These are phyloP conservation scores for Parasteatoda tepidariorum DNA, from an alignment of 1,140 invertebrate genomes.

Conservation along the genomic window DNA sequence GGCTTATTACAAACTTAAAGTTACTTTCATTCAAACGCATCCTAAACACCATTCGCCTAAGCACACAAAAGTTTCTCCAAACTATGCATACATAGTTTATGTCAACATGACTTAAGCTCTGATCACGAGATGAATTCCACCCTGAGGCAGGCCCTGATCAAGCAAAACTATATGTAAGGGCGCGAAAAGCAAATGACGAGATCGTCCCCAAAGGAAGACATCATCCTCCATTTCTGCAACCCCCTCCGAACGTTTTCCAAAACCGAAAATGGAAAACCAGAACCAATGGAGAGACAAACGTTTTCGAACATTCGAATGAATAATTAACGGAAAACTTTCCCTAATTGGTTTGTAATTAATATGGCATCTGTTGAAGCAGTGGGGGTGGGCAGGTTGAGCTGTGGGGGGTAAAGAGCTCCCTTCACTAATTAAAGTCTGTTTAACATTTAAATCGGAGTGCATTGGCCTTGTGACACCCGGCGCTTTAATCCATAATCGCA, in stretches of 20 bases:
- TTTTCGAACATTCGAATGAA: constrained; percentile 46
- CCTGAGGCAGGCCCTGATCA: not conserved
- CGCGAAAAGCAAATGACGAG: constrained; percentile 54
- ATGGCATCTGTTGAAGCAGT: constrained; percentile 56
- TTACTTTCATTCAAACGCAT: too few species aligned
- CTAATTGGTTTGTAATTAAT: constrained; percentile 61
- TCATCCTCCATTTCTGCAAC: not conserved
- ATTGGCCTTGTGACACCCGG: constrained; percentile 47
- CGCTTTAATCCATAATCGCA: constrained; percentile 60
- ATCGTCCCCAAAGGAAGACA: constrained; percentile 18
- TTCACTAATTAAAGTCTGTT: constrained; percentile 57
- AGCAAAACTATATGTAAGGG: not conserved
- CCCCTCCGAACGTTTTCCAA: not conserved
- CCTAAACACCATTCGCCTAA: too few species aligned
- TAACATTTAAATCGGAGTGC: constrained; percentile 59
- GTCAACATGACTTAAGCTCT: constrained; percentile 14
- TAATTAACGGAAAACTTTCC: constrained; percentile 60
- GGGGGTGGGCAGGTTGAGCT: not conserved
- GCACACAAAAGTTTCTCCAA: too few species aligned
- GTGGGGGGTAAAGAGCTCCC: not conserved
- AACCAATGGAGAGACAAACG: constrained; percentile 48
- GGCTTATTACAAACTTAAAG: too few species aligned
- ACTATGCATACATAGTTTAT: constrained; percentile 29
- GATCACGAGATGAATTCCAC: constrained; percentile 39
- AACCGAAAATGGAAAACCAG: not conserved